A percentile compares a stretch with the other conserved stretches of the same genome.
Evolutionary conservation across 2,888 invertebrate species (phyloP).

Genomic region (Andrena bucephala): DNA sequence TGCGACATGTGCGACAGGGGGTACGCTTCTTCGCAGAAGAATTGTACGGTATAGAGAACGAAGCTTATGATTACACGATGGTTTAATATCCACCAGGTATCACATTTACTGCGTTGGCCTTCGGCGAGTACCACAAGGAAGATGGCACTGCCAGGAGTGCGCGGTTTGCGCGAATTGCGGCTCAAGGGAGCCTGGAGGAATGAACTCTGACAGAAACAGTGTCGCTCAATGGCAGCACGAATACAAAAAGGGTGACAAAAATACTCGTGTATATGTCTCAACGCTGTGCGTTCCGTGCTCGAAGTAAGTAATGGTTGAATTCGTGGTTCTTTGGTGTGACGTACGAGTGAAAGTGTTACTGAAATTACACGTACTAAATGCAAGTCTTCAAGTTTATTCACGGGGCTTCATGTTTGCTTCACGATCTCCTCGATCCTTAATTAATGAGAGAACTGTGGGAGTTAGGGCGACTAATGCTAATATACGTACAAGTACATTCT

Average conservation of each 20-base stretch:
- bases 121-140: slow-evolving; percentile 92
- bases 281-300: slow-evolving; percentile 90
- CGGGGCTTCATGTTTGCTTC: slow-evolving; percentile 62
- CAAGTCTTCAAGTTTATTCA: slow-evolving; percentile 39
- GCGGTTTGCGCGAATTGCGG: slow-evolving; percentile 88
- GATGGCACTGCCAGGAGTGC: slow-evolving; percentile 95
- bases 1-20: slow-evolving; percentile 98
- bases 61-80: neutral
- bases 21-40: slow-evolving; percentile 74
- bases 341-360: slow-evolving; percentile 38
- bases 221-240: slow-evolving; percentile 86
- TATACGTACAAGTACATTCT: neutral
- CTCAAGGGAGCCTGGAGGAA: slow-evolving; percentile 85
- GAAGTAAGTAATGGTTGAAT: slow-evolving; percentile 86
- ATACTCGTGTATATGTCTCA: slow-evolving; percentile 85
- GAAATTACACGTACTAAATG: slow-evolving; percentile 39
- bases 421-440: slow-evolving; percentile 35
- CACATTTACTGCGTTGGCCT: slow-evolving; percentile 96
- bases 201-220: slow-evolving; percentile 83
- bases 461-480: neutral
- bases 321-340: slow-evolving; percentile 12
- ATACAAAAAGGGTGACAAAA: slow-evolving; percentile 86
- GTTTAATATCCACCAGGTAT: slow-evolving; percentile 85
- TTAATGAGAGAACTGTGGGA: neutral
- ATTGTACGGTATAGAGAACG: neutral